Evolutionary conservation across 2,797 vertebrate species (phyloP), one percentile per base, ranked within the genome.

Genomic region (Lepidocolaptes lacrymiger): DNA sequence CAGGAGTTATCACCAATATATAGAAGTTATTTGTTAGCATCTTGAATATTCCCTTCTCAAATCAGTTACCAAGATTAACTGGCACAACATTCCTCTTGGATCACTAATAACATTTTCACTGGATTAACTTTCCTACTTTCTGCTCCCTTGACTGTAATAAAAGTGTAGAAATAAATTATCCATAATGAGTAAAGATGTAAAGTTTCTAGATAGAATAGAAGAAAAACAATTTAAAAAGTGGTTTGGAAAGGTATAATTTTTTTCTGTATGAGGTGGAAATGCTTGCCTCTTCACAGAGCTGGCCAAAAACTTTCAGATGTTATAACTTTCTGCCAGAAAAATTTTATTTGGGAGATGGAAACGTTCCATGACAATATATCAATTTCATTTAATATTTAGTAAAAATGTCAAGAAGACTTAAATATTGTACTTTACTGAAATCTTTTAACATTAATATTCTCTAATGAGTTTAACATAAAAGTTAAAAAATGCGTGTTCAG

Each of bases 101-200:
- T 93, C 95, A 88, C 81, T 85, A 90, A 89, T 94, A 96, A 95
- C 79, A 80, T 93, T 96, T 95, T 96, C 88, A 95, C 82, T 93
- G 66, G 58, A 94, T 81, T n/a, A 24, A 75, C 79, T 44, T 89
- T 81, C 69, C 41, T 76, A 96, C 95, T 91, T 91, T 97, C 97
- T 92, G 79, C 76, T 81, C 92, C 87, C 83, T 93, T 21, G 46
- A 66, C 86, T 96, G 90, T 85, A 96, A 95, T 95, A 96, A 91
- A 96, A 96, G 62, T 86, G 43, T 77, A 85, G 89, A 93, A 97
- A 93, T 96, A 94, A 96, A 82, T 96, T 43, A 87, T 78, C 68
- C 68, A 34, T 94, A 87, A 63, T 85, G 77, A 95, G 55, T 46
- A 83, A 71, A 82, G 44, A 43, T 69, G 49, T 93, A 92, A 94